Base-by-base conservation (phyloP, 2,113 vertebrate genomes). In the Laticauda colubrina region DNA sequence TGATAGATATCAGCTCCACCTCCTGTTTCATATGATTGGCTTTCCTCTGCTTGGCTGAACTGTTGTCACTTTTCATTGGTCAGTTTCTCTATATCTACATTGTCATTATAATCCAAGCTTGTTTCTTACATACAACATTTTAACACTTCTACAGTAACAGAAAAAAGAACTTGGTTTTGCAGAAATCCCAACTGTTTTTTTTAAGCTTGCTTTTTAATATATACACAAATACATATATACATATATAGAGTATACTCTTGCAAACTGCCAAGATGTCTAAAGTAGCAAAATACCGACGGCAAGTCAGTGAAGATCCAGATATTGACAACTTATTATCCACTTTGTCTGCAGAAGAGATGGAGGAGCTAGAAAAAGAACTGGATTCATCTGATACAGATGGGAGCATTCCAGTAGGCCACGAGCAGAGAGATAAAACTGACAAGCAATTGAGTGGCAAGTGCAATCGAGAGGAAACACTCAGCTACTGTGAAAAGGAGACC, bases 291-390 rank as follows among this genome's bases (percentile, higher is more conserved):
- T 98, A 97, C 6, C 96, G 97, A 94, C 96, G 97, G 87, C 98
- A 98, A 94, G 98, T 98, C 90, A 98, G 98, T 14, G 98, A 98
- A 51, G 98, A 98, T 94, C 98, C 98, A 0, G 98, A 98, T 56
- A 98, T 98, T 0, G 98, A 99, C 95, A 97, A 95, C 45, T 96
- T 99, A 81, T 94, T 99, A 92, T 98, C 98, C 15, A 98, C 97
- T 2, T 96, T 99, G 75, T 98, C 98, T 26, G 97, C 98, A 0
- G 98, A 98, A 95, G 98, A 99, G 97, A 97, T 99, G 97, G 97
- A 98, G 87, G 98, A 99, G 95, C 96, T 99, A 95, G 97, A 98
- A 95, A 98, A 97, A 94, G 98, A 98, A 94, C 97, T 99, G 96
- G 98, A 98, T 8, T 98, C 98, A 89, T 98, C 97, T 4, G 99